These are phyloP conservation scores for Perognathus longimembris DNA, from an alignment of 2,113 vertebrate species.

Conservation along the genomic window DNA sequence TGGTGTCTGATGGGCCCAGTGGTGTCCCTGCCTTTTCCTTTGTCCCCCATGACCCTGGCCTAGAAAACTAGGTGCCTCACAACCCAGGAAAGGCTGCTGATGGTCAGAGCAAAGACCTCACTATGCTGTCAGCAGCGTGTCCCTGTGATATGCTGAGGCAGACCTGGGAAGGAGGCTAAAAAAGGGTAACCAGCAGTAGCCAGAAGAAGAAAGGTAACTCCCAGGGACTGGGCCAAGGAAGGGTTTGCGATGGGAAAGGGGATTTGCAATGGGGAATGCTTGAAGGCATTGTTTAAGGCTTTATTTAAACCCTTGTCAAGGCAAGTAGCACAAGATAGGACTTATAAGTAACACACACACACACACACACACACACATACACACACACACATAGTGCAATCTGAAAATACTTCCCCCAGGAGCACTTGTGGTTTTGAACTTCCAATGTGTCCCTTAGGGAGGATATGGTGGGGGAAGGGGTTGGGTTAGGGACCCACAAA, in stretches of 20 bases:
- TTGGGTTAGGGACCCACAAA: constrained; percentile 44
- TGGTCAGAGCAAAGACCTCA: not conserved
- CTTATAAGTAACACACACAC: constrained; percentile 1
- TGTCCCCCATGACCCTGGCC: not conserved
- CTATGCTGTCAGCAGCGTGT: not conserved
- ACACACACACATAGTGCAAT: constrained; percentile 11
- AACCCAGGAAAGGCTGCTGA: not conserved
- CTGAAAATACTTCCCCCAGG: constrained; percentile 18
- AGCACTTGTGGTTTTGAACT: constrained; percentile 19
- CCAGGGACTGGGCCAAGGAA: constrained; percentile 46
- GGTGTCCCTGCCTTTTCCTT: not conserved
- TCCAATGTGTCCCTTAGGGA: not conserved
- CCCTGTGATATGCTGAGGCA: not conserved
- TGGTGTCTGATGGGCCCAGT: not conserved
- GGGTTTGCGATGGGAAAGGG: constrained; percentile 60
- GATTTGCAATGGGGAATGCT: constrained; percentile 55
- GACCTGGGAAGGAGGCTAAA: not conserved
- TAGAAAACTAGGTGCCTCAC: not conserved
- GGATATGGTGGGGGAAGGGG: constrained; percentile 43
- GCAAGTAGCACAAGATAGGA: not conserved
- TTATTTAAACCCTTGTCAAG: constrained; percentile 62
- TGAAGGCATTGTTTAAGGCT: constrained; percentile 64
- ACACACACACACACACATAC: too few species aligned
- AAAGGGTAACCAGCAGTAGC: constrained; percentile 11
- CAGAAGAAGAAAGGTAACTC: constrained; percentile 62